These are phyloP conservation scores for Dromiciops gliroides DNA, from an alignment of 2,113 vertebrate genomes.

Conservation along the genomic window DNA sequence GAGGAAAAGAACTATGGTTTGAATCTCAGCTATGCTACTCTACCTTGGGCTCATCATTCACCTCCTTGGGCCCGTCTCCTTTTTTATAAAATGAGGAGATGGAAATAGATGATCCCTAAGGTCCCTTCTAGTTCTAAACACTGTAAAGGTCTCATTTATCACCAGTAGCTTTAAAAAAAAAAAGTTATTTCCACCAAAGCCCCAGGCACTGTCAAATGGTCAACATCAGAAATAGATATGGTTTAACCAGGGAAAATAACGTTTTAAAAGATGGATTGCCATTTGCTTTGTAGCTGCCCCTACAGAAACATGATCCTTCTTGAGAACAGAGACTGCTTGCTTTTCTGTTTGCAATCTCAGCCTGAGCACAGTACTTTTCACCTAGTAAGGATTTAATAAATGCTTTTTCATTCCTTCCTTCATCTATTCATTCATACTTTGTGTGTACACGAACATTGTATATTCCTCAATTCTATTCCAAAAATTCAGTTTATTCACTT, in stretches of 20 bases:
- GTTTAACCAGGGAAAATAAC: background rate
- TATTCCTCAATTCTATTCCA: background rate
- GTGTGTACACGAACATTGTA: background rate
- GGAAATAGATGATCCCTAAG: background rate
- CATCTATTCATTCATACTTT: background rate
- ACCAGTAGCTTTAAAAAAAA: background rate
- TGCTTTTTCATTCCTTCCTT: background rate
- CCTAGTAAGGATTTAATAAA: background rate
- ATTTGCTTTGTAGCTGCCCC: background rate
- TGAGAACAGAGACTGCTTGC: background rate
- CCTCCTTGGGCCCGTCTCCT: background rate
- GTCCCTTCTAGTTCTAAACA: background rate
- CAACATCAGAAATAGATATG: background rate
- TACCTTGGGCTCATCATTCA: background rate
- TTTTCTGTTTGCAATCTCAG: background rate
- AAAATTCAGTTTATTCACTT: constrained; percentile 42
- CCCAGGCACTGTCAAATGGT: background rate
- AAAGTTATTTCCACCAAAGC: background rate
- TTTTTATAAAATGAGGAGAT: background rate
- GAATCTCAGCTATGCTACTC: background rate
- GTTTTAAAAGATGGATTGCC: background rate
- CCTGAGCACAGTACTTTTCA: background rate
- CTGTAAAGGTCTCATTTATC: background rate
- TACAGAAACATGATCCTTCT: background rate
- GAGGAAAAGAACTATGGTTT: background rate